These are phyloP conservation scores for Lepidothrix coronata DNA, from an alignment of 2,113 vertebrate genomes.

Conservation along the genomic window DNA sequence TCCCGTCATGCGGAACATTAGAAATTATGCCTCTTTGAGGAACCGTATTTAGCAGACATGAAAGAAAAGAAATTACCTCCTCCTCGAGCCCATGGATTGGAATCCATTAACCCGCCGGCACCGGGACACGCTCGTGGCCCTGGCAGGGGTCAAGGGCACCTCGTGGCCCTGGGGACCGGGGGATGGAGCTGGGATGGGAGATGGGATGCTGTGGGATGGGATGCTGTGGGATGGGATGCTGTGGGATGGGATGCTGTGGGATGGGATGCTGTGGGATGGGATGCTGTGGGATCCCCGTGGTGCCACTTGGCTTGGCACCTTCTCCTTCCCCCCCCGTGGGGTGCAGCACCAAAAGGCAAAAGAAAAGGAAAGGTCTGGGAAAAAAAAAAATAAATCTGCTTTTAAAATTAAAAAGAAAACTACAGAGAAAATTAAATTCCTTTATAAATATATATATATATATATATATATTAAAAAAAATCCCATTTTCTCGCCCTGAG, in stretches of 20 bases:
- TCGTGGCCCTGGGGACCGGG: not conserved
- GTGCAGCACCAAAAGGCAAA: accelerated
- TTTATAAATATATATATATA: not conserved
- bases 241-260: not conserved
- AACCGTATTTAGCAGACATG: constrained; percentile 77
- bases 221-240: not conserved
- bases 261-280: accelerated
- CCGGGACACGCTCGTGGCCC: not conserved
- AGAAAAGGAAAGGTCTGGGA: not conserved
- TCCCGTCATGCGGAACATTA: constrained; percentile 74
- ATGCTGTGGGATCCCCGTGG: accelerated
- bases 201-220: accelerated
- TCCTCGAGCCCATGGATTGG: constrained; percentile 38
- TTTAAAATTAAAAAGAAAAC: not conserved
- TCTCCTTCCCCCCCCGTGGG: accelerated
- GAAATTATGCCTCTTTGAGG: constrained; percentile 78
- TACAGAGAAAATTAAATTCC: not conserved
- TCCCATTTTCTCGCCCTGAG: not conserved
- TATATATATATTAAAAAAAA: not conserved
- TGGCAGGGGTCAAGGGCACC: constrained; percentile 18
- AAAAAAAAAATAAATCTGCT: not conserved
- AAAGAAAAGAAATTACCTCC: constrained; percentile 74
- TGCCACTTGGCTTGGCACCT: not conserved
- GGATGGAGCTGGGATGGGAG: not conserved
- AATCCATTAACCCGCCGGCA: constrained; percentile 73